phyloP scores from a whole-genome alignment of 2,888 invertebrate genomes.

The Zygothrica quintamaculata region DNA sequence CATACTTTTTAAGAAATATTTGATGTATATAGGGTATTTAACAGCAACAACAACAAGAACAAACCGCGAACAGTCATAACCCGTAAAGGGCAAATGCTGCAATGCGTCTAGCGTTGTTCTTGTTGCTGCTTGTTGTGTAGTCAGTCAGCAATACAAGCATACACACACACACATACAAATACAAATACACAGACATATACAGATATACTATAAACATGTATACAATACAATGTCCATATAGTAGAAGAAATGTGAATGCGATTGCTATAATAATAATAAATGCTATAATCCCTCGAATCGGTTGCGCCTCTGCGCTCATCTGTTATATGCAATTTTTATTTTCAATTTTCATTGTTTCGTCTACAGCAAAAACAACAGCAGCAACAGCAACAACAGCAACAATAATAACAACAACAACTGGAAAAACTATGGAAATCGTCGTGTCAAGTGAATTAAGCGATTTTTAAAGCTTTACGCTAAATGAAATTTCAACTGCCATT shows the following conservation, averaged over 20 bases:
- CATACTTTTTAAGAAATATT: background rate
- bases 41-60: conserved; percentile 29
- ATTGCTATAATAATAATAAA: conserved; percentile 78
- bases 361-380: conserved; percentile 49
- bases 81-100: conserved; percentile 39
- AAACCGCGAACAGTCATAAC: conserved; percentile 27
- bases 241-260: conserved; percentile 36
- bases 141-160: conserved; percentile 18
- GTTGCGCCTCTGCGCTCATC: conserved; percentile 31
- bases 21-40: background rate
- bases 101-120: conserved; percentile 41
- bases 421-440: conserved; percentile 54
- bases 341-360: conserved; percentile 76
- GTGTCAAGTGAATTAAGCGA: conserved; percentile 80
- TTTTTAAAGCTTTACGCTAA: conserved; percentile 80
- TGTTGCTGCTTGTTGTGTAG: conserved; percentile 24
- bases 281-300: conserved; percentile 73
- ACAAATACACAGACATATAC: conserved; percentile 5
- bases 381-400: conserved; percentile 25
- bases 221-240: conserved; percentile 52
- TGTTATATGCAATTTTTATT: conserved; percentile 70
- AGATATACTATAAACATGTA: conserved; percentile 12
- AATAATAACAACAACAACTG: conserved; percentile 26
- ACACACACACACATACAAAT: conserved; percentile 8
- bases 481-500: conserved; percentile 76